Evolutionary conservation across 2,113 vertebrate genomes (phyloP).

Genomic region (Percopsis transmontana): DNA sequence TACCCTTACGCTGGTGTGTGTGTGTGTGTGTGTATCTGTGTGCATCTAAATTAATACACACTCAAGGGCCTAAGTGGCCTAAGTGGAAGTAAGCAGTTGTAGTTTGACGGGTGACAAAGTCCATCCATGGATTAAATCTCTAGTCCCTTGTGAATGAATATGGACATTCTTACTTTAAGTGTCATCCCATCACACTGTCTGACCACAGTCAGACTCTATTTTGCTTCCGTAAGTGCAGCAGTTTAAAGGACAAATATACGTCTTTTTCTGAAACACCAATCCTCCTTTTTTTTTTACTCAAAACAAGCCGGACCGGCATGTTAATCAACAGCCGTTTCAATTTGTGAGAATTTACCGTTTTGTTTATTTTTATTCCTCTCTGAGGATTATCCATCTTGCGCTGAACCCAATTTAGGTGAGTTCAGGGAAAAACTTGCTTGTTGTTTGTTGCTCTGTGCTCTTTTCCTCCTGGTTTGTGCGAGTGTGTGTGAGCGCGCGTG

Average conservation of each 20-base stretch:
- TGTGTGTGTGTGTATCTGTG: slow-evolving; percentile 3
- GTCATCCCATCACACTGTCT: slow-evolving; percentile 8
- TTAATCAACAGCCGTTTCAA: slow-evolving; percentile 45
- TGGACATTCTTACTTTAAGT: slow-evolving; percentile 9
- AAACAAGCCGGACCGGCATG: slow-evolving; percentile 16
- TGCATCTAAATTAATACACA: background rate
- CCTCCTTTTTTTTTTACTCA: background rate
- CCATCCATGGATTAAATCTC: slow-evolving; percentile 10
- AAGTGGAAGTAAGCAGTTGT: background rate
- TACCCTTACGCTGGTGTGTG: background rate
- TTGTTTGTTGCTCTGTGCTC: slow-evolving; percentile 5
- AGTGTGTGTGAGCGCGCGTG: background rate
- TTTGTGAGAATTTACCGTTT: slow-evolving; percentile 21
- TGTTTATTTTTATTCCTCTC: slow-evolving; percentile 33
- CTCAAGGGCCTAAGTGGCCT: no score
- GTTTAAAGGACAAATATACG: slow-evolving; percentile 3
- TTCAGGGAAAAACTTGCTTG: slow-evolving; percentile 19
- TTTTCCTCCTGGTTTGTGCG: slow-evolving; percentile 2
- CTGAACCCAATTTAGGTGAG: slow-evolving; percentile 42
- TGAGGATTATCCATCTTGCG: slow-evolving; percentile 44
- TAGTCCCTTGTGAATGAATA: slow-evolving; percentile 4
- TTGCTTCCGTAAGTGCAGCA: background rate
- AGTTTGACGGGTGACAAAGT: background rate
- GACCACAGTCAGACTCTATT: no score
- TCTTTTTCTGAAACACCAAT: slow-evolving; percentile 1